Percentiles rank a stretch among this genome's conserved stretches.
These are phyloP conservation scores for Sanderia malayensis DNA, from an alignment of 30 jellyfish, hydroid and myxozoan species.

Conservation along the genomic window DNA sequence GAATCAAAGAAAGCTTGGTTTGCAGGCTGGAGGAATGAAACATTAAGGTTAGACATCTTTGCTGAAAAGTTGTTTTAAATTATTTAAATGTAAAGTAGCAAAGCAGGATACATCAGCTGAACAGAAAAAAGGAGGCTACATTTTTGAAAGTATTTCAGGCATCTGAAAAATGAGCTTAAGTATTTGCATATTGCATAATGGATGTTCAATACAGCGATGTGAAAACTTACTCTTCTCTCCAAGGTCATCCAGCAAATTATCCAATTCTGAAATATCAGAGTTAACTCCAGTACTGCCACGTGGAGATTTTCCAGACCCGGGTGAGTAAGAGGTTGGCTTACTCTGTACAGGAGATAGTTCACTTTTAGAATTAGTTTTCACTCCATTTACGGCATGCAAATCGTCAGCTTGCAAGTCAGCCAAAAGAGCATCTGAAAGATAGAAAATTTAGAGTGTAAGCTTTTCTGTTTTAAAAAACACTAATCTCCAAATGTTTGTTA, in stretches of 20 bases:
- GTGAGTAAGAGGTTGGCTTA: conserved; percentile 68
- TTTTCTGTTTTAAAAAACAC: too few relatives aligned
- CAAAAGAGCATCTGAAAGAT: conserved; percentile 80
- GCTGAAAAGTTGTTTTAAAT: not conserved
- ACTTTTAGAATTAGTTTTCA: conserved; percentile 1
- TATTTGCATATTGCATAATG: too few relatives aligned
- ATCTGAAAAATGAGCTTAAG: too few relatives aligned
- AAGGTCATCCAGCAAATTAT: conserved; percentile 73
- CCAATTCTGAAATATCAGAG: conserved; percentile 70
- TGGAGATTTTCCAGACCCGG: conserved; percentile 27
- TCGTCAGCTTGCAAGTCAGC: conserved; percentile 80
- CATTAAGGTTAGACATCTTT: not conserved
- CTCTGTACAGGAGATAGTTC: conserved; percentile 41
- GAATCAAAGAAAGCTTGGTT: too few relatives aligned
- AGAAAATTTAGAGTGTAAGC: too few relatives aligned
- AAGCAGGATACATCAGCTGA: too few relatives aligned
- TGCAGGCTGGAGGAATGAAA: too few relatives aligned
- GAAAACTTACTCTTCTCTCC: conserved; percentile 40
- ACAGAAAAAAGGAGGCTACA: too few relatives aligned
- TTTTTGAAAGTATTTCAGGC: too few relatives aligned
- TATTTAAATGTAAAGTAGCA: not conserved
- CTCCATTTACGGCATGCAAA: conserved; percentile 36
- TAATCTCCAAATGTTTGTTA: too few relatives aligned
- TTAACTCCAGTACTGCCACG: not conserved
- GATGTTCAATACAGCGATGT: not conserved